phyloP scores from a whole-genome alignment of 1,140 invertebrate genomes.

The Bombus balteatus region DNA sequence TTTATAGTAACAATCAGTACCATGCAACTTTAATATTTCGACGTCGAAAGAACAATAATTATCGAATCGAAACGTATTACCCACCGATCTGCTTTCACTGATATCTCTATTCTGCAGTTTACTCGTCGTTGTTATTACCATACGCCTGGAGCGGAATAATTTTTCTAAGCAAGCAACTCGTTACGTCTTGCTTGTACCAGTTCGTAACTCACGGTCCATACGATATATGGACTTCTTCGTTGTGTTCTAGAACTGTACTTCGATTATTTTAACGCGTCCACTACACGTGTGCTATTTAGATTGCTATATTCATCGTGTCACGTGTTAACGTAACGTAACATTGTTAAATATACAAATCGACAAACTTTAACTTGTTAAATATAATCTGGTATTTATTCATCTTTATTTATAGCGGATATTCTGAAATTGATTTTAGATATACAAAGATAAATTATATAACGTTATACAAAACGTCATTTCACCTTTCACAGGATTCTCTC shows the following conservation, averaged over 20 bases:
- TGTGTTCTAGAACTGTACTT: conserved; percentile 18
- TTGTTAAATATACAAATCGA: neutral
- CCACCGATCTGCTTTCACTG: conserved; percentile 57
- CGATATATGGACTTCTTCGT: conserved; percentile 16
- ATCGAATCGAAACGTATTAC: conserved; percentile 20
- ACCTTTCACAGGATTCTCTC: too few relatives aligned
- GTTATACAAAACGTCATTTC: too few relatives aligned
- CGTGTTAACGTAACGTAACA: neutral
- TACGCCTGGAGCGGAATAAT: conserved; percentile 33
- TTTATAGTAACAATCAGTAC: too few relatives aligned
- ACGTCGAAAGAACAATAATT: conserved; percentile 29
- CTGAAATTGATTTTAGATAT: neutral
- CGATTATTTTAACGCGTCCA: conserved; percentile 50
- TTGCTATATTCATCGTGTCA: neutral
- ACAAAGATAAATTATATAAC: too few relatives aligned
- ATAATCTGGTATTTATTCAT: neutral
- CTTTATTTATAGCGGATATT: too few relatives aligned
- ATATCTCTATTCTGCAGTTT: conserved; percentile 44
- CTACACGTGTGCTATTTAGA: neutral
- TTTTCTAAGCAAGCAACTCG: conserved; percentile 45
- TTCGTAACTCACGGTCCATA: conserved; percentile 46
- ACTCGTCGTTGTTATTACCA: conserved; percentile 49
- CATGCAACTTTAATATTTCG: neutral
- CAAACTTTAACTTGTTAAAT: neutral
- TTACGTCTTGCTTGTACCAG: conserved; percentile 53